Evolutionary conservation across 2,797 vertebrate genomes (phyloP), one percentile per base, ranked within the genome.

Genomic region (Paguma larvata): DNA sequence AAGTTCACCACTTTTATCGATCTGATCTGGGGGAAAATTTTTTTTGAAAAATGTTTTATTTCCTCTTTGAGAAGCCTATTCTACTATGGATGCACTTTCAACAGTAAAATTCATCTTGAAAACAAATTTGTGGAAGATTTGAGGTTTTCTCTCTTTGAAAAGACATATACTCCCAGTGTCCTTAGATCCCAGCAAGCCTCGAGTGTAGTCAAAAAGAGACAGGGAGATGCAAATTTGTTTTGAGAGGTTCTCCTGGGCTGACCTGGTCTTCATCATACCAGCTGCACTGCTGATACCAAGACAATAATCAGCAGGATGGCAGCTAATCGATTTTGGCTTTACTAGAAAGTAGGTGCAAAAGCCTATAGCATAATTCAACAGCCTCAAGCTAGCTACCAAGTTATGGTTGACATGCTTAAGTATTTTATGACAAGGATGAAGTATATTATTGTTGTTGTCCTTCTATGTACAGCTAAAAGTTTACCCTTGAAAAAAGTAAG

Each of bases 101-200:
- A 70, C 10, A 68, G 80, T 92, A 73, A 90, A 93, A 95, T 79
- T 91, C 15, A 92, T 67, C 25, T 53, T 68, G 48, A 95, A 92
- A 93, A 90, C 68, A 91, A 34, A 68, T 38, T 51, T 96, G 16
- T 83, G 56, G 90, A 96, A 95, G 19, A 79, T 65, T 62, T 51
- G 5, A 46, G 27, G 19, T 94, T 89, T 95, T 73, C 56, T 95
- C 27, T 65, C 34, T 87, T 88, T 82, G 94, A 62, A 95, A 85
- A 56, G 11, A 34, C 48, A 6, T 53, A 21, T 8, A 6, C 11
- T 84, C 38, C 73, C 68, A 79, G 44, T 78, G 72, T 88, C 48
- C 23, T 34, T 46, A 63, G 46, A 48, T 95, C 72, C 79, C 82
- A 96, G 38, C 56, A 79, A 85, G n/a, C 15, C 48, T 96, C n/a